Percentiles rank a stretch among this genome's conserved stretches.
Evolutionary conservation across 1,140 invertebrate genomes (phyloP).

Genomic region (Aphelenchoides fujianensis): DNA sequence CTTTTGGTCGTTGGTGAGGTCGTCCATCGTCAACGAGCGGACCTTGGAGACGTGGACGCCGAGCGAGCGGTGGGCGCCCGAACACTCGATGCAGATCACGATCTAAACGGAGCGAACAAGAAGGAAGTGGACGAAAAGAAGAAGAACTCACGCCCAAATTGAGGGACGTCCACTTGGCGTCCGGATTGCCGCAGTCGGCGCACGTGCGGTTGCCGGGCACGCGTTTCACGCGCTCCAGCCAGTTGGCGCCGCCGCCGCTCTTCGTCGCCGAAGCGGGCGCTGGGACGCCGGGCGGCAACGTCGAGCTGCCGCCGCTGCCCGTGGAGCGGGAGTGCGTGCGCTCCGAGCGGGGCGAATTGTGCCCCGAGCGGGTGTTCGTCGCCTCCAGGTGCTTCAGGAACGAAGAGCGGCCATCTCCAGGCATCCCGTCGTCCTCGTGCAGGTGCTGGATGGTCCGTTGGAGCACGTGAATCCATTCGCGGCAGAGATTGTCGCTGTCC

Average conservation of each 20-base stretch:
- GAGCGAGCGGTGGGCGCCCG: constrained; percentile 53
- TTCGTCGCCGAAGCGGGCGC: neutral
- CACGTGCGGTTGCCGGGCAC: constrained; percentile 52
- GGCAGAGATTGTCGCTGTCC: constrained; percentile 83
- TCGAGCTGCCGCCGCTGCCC: constrained; percentile 17
- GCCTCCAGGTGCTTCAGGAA: constrained; percentile 19
- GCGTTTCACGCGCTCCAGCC: constrained; percentile 19
- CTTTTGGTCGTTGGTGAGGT: constrained; percentile 88
- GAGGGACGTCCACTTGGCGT: constrained; percentile 60
- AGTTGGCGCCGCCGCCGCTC: neutral
- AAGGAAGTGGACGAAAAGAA: too few relatives aligned
- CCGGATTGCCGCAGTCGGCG: constrained; percentile 51
- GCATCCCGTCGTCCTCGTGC: constrained; percentile 39
- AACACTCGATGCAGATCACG: constrained; percentile 60
- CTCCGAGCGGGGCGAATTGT: neutral
- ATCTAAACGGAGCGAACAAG: constrained; percentile 43
- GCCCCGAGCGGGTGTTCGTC: neutral
- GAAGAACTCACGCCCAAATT: constrained; percentile 58
- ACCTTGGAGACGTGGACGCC: constrained; percentile 96
- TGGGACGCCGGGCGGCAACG: neutral
- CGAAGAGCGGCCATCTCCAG: neutral
- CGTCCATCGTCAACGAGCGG: constrained; percentile 86
- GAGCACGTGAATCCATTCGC: constrained; percentile 81
- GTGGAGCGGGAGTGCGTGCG: neutral
- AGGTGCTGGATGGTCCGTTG: constrained; percentile 67